Base-by-base conservation (phyloP, 2,113 vertebrate genomes). In the Labeo rohita region DNA sequence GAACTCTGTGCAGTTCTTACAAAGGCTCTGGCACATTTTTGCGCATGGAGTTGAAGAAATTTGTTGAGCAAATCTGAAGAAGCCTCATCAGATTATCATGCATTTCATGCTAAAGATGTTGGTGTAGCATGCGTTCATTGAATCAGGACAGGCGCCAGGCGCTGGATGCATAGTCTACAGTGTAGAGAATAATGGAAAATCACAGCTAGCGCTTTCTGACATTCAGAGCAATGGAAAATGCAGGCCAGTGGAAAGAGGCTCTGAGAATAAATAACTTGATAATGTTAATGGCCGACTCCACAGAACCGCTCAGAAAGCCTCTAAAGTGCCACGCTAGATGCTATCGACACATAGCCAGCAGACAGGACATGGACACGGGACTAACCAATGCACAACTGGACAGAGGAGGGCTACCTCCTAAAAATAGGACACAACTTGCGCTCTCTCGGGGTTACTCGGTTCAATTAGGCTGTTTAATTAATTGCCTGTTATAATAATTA, bases 201-300 rank as follows among this genome's bases (percentile, higher is more conserved):
- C 84, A 87, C 91, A 92, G 90, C 93, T 90, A 87, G 92, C 87
- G 84, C 52, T 92, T 87, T 93, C 89, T 94, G 95, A 91, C 93
- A 90, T 93, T 91, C 87, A 89, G 92, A 94, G 92, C 87, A 95
- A 92, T 84, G 92, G 94, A 96, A 96, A 97, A 95, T 95, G 89
- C 90, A 89, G 88, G 90, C 92, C 90, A 94, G 90, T 95, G 94
- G 95, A 96, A 96, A 95, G 93, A 95, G 91, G 90, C 93, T 94
- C 90, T 92, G 93, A 93, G 94, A 94, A 94, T 93, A 93, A 96
- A 95, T 95, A 95, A 95, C 91, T 94, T 93, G 90, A 90, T 88
- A 85, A 94, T 94, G 93, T 92, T 93, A 91, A 91, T 95, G 94
- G 89, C 72, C 84, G 89, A 90, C 79, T 85, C 88, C 87, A 90